Base-by-base conservation (phyloP, 2,888 invertebrate species). In the Papilio protenor region DNA sequence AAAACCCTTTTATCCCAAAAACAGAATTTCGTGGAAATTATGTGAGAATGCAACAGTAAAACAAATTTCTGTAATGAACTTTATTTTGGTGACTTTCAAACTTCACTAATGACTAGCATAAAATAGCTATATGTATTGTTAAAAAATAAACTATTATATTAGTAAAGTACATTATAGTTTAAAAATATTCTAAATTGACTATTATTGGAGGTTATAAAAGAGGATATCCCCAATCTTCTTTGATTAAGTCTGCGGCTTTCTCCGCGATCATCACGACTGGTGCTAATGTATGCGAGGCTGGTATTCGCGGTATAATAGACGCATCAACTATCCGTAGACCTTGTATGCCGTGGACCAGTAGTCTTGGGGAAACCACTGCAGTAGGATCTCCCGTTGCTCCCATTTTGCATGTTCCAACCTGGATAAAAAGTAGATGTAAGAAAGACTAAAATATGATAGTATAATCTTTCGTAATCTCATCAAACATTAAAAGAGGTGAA, bases 391-490 rank as follows among this genome's bases (percentile, higher is more conserved):
- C 90, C 0, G 84, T 83, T 0, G 96, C 95, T 0, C 97, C 97
- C 97, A 97, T 97, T 90, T 96, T 97, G 82, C 96, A 96, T 1
- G 97, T 97, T 21, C 96, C 96, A 23, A 95, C 95, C 89, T 96
- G 94, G 6, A 81, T 83, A 80, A 75, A 21, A 75, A n/a, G 21
- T 5, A 33, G 2, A 45, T 11, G 45, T 14, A 21, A 12, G 45
- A 21, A 40, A 10, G 2, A 40, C 5, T 40, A 27, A 40, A 12
- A 64, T 18, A 23, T 23, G 11, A 61, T 23, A 27, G 61, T 27
- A 12, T 11, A 23, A 12, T n/a, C n/a, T 69, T 21, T 75, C n/a
- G 8, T 70, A 10, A 21, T n/a, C 1, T 27, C 1, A 6, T 55
- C n/a, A n/a, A n/a, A n/a, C n/a, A n/a, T n/a, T n/a, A 59, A 23